Conservation (phyloP, 1,140 invertebrate genomes). For the Nymphalis io region DNA sequence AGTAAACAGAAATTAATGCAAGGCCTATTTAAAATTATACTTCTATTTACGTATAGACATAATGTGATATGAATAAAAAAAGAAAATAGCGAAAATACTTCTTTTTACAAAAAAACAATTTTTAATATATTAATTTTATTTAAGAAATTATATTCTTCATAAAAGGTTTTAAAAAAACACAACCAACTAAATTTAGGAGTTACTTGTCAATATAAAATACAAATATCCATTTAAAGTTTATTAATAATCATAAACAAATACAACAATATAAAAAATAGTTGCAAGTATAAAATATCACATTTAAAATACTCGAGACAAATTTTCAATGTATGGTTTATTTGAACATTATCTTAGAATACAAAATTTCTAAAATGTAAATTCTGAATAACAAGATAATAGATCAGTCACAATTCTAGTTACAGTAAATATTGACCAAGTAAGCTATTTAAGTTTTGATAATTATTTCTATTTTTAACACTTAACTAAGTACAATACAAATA, state of each 20-base stretch:
- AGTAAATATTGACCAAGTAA: not conserved
- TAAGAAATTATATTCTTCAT: too few relatives aligned
- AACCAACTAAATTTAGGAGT: too few relatives aligned
- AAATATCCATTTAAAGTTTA: not conserved
- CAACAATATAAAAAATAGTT: slow-evolving; percentile 8
- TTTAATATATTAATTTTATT: too few relatives aligned
- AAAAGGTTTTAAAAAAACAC: too few relatives aligned
- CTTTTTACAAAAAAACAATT: too few relatives aligned
- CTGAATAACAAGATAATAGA: not conserved
- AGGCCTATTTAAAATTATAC: too few relatives aligned
- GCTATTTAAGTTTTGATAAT: not conserved
- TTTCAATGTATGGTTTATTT: not conserved
- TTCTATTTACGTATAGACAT: too few relatives aligned
- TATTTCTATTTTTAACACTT: not conserved
- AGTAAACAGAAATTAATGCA: too few relatives aligned
- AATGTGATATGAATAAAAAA: too few relatives aligned
- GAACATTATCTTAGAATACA: not conserved
- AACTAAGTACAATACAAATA: not conserved
- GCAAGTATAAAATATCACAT: slow-evolving; percentile 14
- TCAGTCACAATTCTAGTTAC: not conserved
- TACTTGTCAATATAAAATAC: not conserved
- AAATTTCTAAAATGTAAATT: too few relatives aligned
- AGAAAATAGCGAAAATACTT: too few relatives aligned
- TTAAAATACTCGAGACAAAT: slow-evolving; percentile 6
- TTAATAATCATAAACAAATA: not conserved